These are phyloP conservation scores for Rapana venosa DNA, from an alignment of 2,888 invertebrate species.

Conservation along the genomic window DNA sequence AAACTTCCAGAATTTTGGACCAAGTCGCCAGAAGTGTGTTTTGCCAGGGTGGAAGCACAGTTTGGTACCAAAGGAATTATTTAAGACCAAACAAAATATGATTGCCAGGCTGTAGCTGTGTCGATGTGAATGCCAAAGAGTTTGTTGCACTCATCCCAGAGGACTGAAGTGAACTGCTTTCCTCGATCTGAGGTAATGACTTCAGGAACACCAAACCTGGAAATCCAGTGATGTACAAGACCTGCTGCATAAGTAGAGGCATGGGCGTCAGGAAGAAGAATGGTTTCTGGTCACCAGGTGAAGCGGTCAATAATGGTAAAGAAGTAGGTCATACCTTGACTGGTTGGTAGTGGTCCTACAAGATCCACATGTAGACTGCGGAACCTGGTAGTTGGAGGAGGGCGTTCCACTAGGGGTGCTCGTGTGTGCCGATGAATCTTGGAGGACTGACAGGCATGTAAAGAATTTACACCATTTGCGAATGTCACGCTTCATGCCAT, in stretches of 20 bases:
- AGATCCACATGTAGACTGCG: constrained; percentile 41
- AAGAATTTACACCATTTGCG: constrained; percentile 30
- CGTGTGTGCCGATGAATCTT: constrained; percentile 40
- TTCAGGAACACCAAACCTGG: constrained; percentile 41
- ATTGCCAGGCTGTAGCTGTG: too few relatives aligned
- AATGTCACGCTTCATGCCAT: constrained; percentile 43
- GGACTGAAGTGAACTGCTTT: constrained; percentile 36
- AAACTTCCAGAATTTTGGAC: constrained; percentile 38
- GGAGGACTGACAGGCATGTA: not conserved
- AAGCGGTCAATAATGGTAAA: constrained; percentile 39
- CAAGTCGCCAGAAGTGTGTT: constrained; percentile 31
- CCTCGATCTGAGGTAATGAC: constrained; percentile 43
- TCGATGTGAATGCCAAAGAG: too few relatives aligned
- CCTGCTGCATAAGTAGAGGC: constrained; percentile 32
- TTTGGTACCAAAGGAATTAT: constrained; percentile 34
- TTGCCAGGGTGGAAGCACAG: constrained; percentile 28
- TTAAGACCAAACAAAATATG: constrained; percentile 42
- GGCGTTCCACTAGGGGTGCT: constrained; percentile 29
- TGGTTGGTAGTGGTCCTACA: constrained; percentile 33
- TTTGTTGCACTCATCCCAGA: constrained; percentile 38
- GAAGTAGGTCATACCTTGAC: constrained; percentile 37
- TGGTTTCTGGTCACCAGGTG: constrained; percentile 36
- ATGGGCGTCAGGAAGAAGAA: constrained; percentile 39
- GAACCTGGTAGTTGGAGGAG: constrained; percentile 30
- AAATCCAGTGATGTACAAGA: constrained; percentile 39